phyloP scores from a whole-genome alignment of 2,888 invertebrate genomes.

The Formica aserva region DNA sequence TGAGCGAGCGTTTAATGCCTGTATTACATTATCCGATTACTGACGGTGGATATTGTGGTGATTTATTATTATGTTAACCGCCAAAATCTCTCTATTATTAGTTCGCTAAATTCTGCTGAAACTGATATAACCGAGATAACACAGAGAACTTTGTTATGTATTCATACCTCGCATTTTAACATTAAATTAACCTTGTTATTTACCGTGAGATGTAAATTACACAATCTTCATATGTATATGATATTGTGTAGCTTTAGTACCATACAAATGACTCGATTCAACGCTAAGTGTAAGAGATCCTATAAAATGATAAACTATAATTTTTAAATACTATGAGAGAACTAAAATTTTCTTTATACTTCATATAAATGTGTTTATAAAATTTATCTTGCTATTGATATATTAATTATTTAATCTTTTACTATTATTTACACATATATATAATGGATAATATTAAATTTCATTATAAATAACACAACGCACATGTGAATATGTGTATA shows the following conservation, averaged over 20 bases:
- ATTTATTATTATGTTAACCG: conserved; percentile 43
- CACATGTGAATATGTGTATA: neutral
- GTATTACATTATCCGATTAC: conserved; percentile 5
- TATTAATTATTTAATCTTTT: neutral
- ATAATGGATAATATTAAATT: neutral
- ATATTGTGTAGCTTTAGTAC: neutral
- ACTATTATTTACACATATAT: neutral
- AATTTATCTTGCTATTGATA: neutral
- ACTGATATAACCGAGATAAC: conserved; percentile 17
- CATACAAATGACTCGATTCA: neutral
- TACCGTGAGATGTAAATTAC: conserved; percentile 17
- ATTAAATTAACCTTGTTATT: conserved; percentile 33
- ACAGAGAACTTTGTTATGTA: neutral
- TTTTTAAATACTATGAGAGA: neutral
- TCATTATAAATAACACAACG: neutral
- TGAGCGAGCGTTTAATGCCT: conserved; percentile 19
- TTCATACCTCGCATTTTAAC: conserved; percentile 16
- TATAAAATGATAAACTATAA: neutral
- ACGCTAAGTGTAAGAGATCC: neutral
- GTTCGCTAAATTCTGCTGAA: conserved; percentile 23
- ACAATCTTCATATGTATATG: neutral
- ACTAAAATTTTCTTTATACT: neutral
- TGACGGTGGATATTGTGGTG: neutral
- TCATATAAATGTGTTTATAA: neutral
- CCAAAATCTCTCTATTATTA: conserved; percentile 15